A percentile compares a stretch with the other conserved stretches of the same genome.
Conservation (phyloP, 2,797 vertebrate genomes). For the Xiphorhynchus erythropygius region DNA sequence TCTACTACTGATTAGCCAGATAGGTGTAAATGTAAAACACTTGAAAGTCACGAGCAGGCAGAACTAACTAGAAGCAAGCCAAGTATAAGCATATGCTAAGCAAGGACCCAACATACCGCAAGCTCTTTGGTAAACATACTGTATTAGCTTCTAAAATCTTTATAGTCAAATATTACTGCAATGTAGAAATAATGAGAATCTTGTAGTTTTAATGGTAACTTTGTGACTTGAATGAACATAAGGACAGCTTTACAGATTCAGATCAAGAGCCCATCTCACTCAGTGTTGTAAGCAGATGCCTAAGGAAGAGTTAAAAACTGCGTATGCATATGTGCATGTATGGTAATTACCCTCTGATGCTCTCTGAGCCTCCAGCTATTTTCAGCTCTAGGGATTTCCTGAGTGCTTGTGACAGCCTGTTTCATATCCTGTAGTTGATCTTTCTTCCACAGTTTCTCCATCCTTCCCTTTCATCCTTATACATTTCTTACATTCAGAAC, state of each 20-base stretch:
- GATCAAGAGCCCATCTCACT: background rate
- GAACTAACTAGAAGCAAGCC: background rate
- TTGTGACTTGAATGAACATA: background rate
- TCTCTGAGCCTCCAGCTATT: background rate
- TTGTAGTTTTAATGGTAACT: background rate
- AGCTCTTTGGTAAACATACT: background rate
- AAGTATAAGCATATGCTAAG: background rate
- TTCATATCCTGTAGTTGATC: background rate
- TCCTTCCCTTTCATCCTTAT: background rate
- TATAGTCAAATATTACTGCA: background rate
- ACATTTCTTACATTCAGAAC: background rate
- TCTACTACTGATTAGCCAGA: background rate
- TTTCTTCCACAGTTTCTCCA: background rate
- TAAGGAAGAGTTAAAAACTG: background rate
- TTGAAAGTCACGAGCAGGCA: background rate
- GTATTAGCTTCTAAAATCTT: background rate
- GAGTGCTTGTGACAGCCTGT: background rate
- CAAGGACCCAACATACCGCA: background rate
- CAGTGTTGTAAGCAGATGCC: background rate
- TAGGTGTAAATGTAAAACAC: background rate
- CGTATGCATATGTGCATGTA: background rate
- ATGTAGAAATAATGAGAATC: background rate
- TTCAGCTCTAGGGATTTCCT: background rate
- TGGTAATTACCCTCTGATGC: background rate
- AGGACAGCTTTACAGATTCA: background rate